Conservation (phyloP, 2,113 vertebrate species). For the Mungos mungo region DNA sequence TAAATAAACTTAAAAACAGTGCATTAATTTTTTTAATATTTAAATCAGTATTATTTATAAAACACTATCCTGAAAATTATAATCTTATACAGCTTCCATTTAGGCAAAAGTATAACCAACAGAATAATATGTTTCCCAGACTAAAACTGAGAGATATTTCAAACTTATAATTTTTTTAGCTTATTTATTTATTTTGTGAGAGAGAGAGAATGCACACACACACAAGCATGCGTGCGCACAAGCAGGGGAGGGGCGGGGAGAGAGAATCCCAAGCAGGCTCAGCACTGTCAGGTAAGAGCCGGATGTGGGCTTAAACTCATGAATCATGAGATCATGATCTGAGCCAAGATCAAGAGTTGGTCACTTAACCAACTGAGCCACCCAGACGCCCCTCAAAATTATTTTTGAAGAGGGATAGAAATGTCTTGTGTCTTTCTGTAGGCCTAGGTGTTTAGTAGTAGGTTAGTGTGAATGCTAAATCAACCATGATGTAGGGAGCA, state of each 20-base stretch:
- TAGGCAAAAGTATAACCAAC: background rate
- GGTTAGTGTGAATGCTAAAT: background rate
- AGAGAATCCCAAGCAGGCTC: too few species aligned
- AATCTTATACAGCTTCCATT: background rate
- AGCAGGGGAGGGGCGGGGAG: too few species aligned
- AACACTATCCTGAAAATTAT: background rate
- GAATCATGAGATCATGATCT: too few species aligned
- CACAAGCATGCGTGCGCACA: too few species aligned
- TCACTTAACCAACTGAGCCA: too few species aligned
- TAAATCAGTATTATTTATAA: slow-evolving; percentile 24
- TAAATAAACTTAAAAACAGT: background rate
- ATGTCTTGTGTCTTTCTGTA: slow-evolving; percentile 43
- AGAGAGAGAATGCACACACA: too few species aligned
- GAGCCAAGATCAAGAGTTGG: too few species aligned
- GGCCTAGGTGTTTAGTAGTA: background rate
- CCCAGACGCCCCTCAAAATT: background rate
- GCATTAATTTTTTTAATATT: background rate
- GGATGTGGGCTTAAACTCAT: too few species aligned
- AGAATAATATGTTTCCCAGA: background rate
- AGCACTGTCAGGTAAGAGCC: too few species aligned
- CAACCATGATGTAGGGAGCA: background rate
- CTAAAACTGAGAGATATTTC: slow-evolving; percentile 7
- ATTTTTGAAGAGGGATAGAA: slow-evolving; percentile 47
- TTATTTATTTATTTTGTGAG: too few species aligned
- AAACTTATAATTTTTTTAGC: slow-evolving; percentile 4